A percentile compares a stretch with the other conserved stretches of the same genome.
phyloP scores from a whole-genome alignment of 2,888 invertebrate species.

The Lycophotia porphyrea region DNA sequence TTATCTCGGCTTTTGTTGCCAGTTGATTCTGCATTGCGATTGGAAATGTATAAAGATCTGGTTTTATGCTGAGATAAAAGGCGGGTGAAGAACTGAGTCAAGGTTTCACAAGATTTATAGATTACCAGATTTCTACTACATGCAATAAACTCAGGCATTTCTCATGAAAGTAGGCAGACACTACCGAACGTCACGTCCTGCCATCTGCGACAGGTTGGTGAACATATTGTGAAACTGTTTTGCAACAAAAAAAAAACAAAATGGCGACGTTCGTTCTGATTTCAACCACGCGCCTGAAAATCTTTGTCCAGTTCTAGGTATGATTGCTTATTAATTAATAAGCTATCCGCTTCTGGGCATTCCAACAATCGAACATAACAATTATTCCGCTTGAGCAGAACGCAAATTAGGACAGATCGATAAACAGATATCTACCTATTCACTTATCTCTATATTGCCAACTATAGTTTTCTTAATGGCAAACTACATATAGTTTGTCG shows the following conservation, averaged over 20 bases:
- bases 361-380: background rate
- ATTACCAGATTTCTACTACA: background rate
- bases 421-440: slow-evolving; percentile 18
- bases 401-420: slow-evolving; percentile 39
- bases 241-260: background rate
- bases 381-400: slow-evolving; percentile 22
- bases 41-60: slow-evolving; percentile 40
- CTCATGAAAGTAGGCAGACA: background rate
- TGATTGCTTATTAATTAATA: background rate
- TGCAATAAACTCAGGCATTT: background rate
- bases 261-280: background rate
- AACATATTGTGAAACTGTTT: background rate
- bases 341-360: background rate
- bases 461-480: slow-evolving; percentile 48
- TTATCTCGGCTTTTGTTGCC: slow-evolving; percentile 54
- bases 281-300: background rate
- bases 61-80: slow-evolving; percentile 36
- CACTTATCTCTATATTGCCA: background rate
- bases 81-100: slow-evolving; percentile 13
- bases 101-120: background rate
- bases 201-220: background rate
- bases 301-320: background rate
- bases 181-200: background rate
- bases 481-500: slow-evolving; percentile 42
- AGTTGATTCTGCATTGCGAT: slow-evolving; percentile 54